Evolutionary conservation across 2,888 invertebrate genomes (phyloP), one percentile per base, ranked within the genome.

Genomic region (Neoaliturus tenellus): DNA sequence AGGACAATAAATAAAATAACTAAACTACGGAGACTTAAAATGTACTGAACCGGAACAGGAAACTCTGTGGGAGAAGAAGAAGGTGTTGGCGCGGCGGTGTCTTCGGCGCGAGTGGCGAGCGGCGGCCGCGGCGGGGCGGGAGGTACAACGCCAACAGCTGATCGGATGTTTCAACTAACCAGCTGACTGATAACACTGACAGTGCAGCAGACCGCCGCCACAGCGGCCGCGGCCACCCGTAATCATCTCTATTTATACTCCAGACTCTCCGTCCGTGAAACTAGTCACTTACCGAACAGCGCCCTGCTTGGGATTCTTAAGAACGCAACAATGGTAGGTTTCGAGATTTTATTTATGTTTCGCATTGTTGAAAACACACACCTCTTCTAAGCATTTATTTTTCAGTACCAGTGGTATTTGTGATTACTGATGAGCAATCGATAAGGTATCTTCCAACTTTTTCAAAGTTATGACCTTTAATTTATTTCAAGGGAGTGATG

Each of bases 111-210:
- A 51, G 48, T 44, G 44, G 23, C 25, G 48, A 51, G 48, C 25
- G 44, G 23, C 41, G 5, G 73, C 12, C n/a, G 78, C 33, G 28
- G 78, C 41, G 31, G 17, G 33, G 48, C 44, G 48, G 48, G 78
- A 44, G 80, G n/a, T 44, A 67, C 25, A 75, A 20, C 35, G 62
- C 80, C 28, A 71, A 51, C 48, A 80, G 67, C 35, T 51, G 69
- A 48, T 31, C 62, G 62, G 62, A 62, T 31, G 62, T 62, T 62
- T 28, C 62, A 62, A 62, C 62, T 28, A 62, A 62, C 58, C 62
- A 62, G 62, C 62, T 62, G 62, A 62, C 62, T 62, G 62, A 62
- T 62, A 62, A 62, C 10, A 28, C 28, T 62, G 62, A 28, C 62
- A 62, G 51, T 28, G 55, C 2, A 62, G 62, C 5, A 51, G 51